Base-by-base conservation (phyloP, 2,797 vertebrate species). In the Lutjanus campechanus region DNA sequence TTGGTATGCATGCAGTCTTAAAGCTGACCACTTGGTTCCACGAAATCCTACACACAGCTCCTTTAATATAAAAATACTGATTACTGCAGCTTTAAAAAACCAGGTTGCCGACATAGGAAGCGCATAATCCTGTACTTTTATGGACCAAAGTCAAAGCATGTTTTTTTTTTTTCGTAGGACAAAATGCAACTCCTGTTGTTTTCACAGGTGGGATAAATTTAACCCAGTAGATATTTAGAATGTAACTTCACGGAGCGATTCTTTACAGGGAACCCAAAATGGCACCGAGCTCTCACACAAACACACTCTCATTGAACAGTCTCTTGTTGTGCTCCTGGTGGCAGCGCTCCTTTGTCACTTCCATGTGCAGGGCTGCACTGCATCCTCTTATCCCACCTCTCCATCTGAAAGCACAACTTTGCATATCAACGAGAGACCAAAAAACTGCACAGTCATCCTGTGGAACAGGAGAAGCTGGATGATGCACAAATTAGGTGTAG, bases 361-460 rank as follows among this genome's bases (percentile, higher is more conserved):
- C 69, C 55, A 79, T 44, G 53, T 64, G 19, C 64, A 53, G 17
- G n/a, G 53, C 55, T 78, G 63, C 53, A 58, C 77, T 67, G 82
- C 85, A 59, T 87, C 61, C 53, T 70, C 64, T 81, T 67, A 84
- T 88, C 66, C 77, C 43, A 56, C 53, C 16, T 53, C 67, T 60
- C 71, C 67, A 81, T 86, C 73, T 60, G 49, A 71, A 73, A 71
- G 83, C 77, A 79, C 73, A 73, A 74, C 83, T 82, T 70, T 86
- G 91, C 89, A 93, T 93, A 85, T 83, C 79, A 92, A 92, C 66
- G 22, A 90, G 79, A 82, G 47, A 56, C 63, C 36, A 41, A 67
- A 78, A 88, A 89, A 56, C 78, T 84, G 86, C 83, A 76, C 69
- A 76, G 85, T 91, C 87, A 92, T 65, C 77, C 61, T 60, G 70